Percentiles rank a stretch among this genome's conserved stretches.
phyloP scores from a whole-genome alignment of 2,888 invertebrate species.

The Osmoderma eremita region DNA sequence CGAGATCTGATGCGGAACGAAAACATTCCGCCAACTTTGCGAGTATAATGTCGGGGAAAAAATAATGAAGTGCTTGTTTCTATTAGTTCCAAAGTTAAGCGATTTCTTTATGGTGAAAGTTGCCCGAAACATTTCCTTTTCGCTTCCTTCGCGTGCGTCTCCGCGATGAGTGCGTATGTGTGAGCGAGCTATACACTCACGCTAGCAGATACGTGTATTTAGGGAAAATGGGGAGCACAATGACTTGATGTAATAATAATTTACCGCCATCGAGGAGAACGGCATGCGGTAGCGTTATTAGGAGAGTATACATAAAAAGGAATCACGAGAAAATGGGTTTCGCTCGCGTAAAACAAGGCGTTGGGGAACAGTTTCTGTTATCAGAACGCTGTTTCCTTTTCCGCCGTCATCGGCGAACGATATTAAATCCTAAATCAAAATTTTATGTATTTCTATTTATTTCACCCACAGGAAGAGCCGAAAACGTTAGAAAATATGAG shows the following conservation, averaged over 20 bases:
- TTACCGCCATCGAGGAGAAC: slow-evolving; percentile 22
- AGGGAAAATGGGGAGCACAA: background rate
- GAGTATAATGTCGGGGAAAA: slow-evolving; percentile 25
- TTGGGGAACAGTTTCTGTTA: background rate
- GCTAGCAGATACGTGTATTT: slow-evolving; percentile 15
- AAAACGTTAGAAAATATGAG: background rate
- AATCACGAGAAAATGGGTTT: slow-evolving; percentile 29
- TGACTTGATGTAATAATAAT: slow-evolving; percentile 31
- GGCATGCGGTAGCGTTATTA: slow-evolving; percentile 10
- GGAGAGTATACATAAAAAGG: background rate
- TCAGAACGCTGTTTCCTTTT: background rate
- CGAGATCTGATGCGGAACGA: slow-evolving; percentile 18
- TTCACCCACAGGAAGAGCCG: background rate
- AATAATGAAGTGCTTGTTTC: slow-evolving; percentile 36
- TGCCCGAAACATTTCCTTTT: slow-evolving; percentile 18
- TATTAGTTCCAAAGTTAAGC: slow-evolving; percentile 36
- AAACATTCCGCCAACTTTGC: slow-evolving; percentile 38
- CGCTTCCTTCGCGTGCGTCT: background rate
- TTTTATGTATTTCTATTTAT: background rate
- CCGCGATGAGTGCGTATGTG: background rate
- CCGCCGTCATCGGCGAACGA: background rate
- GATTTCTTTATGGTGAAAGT: slow-evolving; percentile 33
- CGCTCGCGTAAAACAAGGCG: background rate
- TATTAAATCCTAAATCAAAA: too few relatives aligned
- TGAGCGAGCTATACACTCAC: too few relatives aligned